Base-by-base conservation (phyloP, 2,113 vertebrate genomes). In the Speoplatyrhinus poulsoni region DNA sequence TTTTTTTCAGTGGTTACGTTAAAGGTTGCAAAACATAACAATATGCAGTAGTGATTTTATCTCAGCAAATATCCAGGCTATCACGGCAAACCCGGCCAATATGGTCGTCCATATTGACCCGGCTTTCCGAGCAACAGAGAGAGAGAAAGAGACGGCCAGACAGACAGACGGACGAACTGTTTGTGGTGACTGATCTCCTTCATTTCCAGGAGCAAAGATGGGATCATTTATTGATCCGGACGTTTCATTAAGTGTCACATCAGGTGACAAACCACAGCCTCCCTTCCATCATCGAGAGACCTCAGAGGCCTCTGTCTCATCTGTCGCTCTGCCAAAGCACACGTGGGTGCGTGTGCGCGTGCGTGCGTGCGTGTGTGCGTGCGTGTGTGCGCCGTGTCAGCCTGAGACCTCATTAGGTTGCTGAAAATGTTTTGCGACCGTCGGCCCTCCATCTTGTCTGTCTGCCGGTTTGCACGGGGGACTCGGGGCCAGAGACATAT, bases 181-280 rank as follows among this genome's bases (percentile, higher is more conserved):
- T 60, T 65, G 67, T 82, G 77, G 78, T 92, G 90, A 92, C 85
- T 81, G 90, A 91, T 93, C 78, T 84, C 67, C 79, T 91, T 91
- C 83, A 91, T 92, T 91, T 90, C 79, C 78, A 12, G 65, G 74
- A 70, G 81, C 83, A 79, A 68, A 72, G 79, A 90, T 80, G 76
- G 85, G 80, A 88, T 89, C 85, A 81, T 90, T 89, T 88, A 91
- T 93, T 83, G 89, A 92, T 90, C 74, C 52, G 62, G 82, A 84
- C 83, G 69, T 90, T 88, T 91, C 88, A 90, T 92, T 89, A 91
- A 86, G 7, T 77, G 86, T 84, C 84, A 83, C 78, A 60, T 83
- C 65, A 62, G 72, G 81, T 88, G 86, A 89, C 83, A 81, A 88
- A 87, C 73, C 4, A 67, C 66, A 1, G 50, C 50, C 69, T 72